These are phyloP conservation scores for Drosophila parvula DNA, from an alignment of 1,140 invertebrate genomes.

Conservation along the genomic window DNA sequence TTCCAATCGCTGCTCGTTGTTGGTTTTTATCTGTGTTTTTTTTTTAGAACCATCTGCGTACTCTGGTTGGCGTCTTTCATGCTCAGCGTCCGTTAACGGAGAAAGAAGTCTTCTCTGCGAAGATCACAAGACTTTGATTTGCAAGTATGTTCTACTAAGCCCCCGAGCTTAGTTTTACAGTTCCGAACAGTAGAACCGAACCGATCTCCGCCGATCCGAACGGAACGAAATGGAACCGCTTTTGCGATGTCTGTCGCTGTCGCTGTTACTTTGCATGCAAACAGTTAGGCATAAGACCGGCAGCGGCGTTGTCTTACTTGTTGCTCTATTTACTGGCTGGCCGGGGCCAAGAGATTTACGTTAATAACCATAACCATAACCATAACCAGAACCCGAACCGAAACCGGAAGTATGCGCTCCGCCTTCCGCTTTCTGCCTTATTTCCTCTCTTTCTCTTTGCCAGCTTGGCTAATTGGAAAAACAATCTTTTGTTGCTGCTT, in stretches of 20 bases:
- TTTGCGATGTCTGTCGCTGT: conserved; percentile 14
- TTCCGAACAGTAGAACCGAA: conserved; percentile 31
- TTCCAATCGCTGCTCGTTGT: conserved; percentile 30
- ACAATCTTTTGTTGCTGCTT: conserved; percentile 13
- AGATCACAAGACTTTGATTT: conserved; percentile 38
- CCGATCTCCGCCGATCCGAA: conserved; percentile 22
- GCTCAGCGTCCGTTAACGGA: conserved; percentile 26
- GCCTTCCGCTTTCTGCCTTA: conserved; percentile 21
- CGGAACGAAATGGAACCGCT: conserved; percentile 41
- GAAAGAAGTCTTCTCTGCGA: conserved; percentile 15
- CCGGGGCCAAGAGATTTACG: conserved; percentile 56
- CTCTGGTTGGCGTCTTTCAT: conserved; percentile 1
- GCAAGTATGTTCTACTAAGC: conserved; percentile 7
- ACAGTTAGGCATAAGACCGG: conserved; percentile 54
- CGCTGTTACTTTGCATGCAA: conserved; percentile 68
- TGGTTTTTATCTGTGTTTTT: neutral
- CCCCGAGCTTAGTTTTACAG: conserved; percentile 38
- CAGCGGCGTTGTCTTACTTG: conserved; percentile 41
- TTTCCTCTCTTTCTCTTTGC: neutral
- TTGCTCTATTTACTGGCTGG: conserved; percentile 73
- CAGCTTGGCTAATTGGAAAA: conserved; percentile 23
- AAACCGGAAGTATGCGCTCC: conserved; percentile 36
- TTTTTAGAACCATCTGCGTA: conserved; percentile 11
- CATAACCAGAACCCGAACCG: conserved; percentile 16
- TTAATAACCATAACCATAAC: conserved; percentile 24